phyloP scores from a whole-genome alignment of 2,113 vertebrate genomes.

The Halcyon malimbica region DNA sequence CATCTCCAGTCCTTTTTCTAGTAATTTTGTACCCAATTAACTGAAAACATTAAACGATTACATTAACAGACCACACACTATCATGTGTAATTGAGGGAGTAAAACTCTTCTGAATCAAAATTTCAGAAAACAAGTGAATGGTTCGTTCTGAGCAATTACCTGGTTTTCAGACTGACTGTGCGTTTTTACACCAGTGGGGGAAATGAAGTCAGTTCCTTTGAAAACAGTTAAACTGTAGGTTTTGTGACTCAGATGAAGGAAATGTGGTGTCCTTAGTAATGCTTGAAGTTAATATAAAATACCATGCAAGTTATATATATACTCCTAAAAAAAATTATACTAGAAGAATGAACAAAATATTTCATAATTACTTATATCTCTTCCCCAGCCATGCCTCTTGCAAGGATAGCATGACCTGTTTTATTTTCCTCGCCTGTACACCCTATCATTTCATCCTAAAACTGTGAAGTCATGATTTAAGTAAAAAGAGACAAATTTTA shows the following conservation, averaged over 20 bases:
- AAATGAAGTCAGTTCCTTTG: background rate
- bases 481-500: background rate
- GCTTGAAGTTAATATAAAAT: background rate
- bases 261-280: background rate
- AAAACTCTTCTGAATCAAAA: slow-evolving; percentile 1
- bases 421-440: background rate
- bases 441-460: background rate
- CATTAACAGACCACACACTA: background rate
- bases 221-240: background rate
- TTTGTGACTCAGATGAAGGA: background rate
- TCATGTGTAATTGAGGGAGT: background rate
- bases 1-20: background rate
- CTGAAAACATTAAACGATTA: background rate
- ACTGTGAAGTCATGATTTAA: background rate
- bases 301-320: background rate
- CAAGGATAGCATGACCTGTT: background rate
- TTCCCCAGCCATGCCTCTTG: background rate
- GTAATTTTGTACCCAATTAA: slow-evolving; percentile 17
- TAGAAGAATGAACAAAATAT: background rate
- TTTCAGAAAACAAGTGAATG: background rate
- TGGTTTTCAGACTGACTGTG: background rate
- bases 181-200: background rate
- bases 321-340: background rate
- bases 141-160: background rate
- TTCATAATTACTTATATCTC: background rate